These are phyloP conservation scores for Strigamia crassipes DNA, from an alignment of 2,888 invertebrate genomes.

Conservation along the genomic window DNA sequence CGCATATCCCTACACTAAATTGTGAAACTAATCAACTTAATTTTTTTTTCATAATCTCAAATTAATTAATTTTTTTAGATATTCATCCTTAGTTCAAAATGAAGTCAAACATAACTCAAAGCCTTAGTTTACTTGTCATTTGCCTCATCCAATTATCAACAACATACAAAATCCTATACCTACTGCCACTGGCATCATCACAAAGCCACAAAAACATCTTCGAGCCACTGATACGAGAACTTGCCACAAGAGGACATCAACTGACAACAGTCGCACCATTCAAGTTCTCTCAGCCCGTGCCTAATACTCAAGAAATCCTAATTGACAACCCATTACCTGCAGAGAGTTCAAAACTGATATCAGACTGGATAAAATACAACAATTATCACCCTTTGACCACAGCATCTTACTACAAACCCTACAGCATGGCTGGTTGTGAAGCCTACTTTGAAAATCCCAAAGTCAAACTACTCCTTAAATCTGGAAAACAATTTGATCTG, in stretches of 20 bases:
- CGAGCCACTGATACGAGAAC: background rate
- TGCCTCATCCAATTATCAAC: background rate
- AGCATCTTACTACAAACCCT: background rate
- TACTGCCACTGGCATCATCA: background rate
- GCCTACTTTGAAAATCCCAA: background rate
- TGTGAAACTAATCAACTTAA: no score
- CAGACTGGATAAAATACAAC: background rate
- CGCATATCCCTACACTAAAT: no score
- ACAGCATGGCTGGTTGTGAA: background rate
- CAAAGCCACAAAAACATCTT: conserved; percentile 34
- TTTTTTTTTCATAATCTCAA: no score
- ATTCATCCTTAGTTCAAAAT: background rate
- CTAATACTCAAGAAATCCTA: background rate
- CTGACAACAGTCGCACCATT: background rate
- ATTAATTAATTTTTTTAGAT: background rate
- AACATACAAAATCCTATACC: background rate
- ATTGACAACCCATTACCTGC: background rate
- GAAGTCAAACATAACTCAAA: background rate
- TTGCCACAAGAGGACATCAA: background rate
- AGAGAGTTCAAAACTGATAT: background rate
- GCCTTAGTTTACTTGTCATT: background rate
- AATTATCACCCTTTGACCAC: background rate
- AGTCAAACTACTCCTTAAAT: background rate
- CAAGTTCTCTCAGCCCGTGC: background rate
- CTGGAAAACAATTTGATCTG: conserved; percentile 5